Base-by-base conservation (phyloP, 2,113 vertebrate species). In the Capreolus pygargus region DNA sequence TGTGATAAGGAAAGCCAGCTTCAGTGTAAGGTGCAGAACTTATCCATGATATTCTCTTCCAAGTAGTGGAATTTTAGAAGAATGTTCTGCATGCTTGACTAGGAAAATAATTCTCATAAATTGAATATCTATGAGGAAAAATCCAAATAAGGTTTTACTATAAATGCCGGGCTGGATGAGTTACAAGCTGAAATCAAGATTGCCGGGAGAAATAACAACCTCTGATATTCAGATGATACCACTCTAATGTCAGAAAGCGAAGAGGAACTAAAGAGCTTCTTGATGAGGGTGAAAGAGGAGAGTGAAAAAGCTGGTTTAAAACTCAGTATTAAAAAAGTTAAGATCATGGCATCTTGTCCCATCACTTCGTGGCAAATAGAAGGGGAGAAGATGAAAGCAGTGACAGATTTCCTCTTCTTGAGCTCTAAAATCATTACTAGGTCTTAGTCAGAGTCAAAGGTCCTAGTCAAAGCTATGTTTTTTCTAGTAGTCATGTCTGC, bases 41-140 rank as follows among this genome's bases (percentile, higher is more conserved):
- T 74, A 88, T 45, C 9, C n/a, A 17, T 95, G 78, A 81, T 70
- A 89, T 84, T 96, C n/a, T 14, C 36, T 85, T 93, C 1, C 33
- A 96, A 96, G 12, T 21, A 81, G n/a, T 88, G 36, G 16, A 39
- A 47, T 17, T 95, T 10, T 13, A 96, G 55, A 96, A 36, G 30
- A 89, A 16, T 90, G 9, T 92, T 95, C 43, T 64, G 11, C 2
- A 19, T 94, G 52, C 30, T 94, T 96, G 36, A 50, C 47, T 9
- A 74, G 57, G 33, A 97, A 96, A 61, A 12, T 81, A 92, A 81
- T 92, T 95, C 43, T 94, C 10, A 25, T 84, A 90, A 85, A 36
- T 96, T 95, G 58, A 6, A 3, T 95, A 91, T 74, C 58, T 28
- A 10, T 67, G 55, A 94, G 39, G 61, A 95, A 92, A 85, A 92